These are phyloP conservation scores for Yponomeuta cagnagella DNA, from an alignment of 2,888 invertebrate species.

Conservation along the genomic window DNA sequence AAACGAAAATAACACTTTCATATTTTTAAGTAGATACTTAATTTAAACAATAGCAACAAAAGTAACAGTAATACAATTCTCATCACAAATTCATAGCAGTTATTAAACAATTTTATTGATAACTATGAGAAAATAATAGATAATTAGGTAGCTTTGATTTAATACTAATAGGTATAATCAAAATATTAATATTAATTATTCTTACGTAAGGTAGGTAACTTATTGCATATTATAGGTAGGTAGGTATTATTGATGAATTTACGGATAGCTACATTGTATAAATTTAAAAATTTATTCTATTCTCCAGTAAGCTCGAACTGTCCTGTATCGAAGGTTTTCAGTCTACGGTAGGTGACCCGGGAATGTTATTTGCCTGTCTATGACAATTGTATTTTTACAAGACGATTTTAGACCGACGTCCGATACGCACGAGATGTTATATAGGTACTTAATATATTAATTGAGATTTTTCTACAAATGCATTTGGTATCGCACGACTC, in stretches of 20 bases:
- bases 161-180: not conserved
- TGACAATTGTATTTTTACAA: too few relatives aligned
- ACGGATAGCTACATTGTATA: slow-evolving; percentile 3
- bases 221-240: not conserved
- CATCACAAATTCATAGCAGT: slow-evolving; percentile 8
- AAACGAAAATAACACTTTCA: slow-evolving; percentile 8
- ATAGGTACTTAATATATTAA: too few relatives aligned
- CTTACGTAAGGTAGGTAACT: not conserved
- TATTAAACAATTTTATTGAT: slow-evolving; percentile 8
- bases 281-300: slow-evolving; percentile 11
- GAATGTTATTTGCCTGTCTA: too few relatives aligned
- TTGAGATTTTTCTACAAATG: too few relatives aligned
- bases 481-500: too few relatives aligned
- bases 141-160: not conserved
- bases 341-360: too few relatives aligned
- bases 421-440: too few relatives aligned
- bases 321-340: too few relatives aligned
- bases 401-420: too few relatives aligned
- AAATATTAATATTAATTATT: not conserved
- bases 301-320: too few relatives aligned
- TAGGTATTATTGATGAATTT: not conserved
- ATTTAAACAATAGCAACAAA: slow-evolving; percentile 8
- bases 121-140: slow-evolving; percentile 1
- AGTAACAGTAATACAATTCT: slow-evolving; percentile 7
- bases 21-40: not conserved